These are phyloP conservation scores for Brachypodius melanocephalos DNA, from an alignment of 2,113 vertebrate species.

Conservation along the genomic window DNA sequence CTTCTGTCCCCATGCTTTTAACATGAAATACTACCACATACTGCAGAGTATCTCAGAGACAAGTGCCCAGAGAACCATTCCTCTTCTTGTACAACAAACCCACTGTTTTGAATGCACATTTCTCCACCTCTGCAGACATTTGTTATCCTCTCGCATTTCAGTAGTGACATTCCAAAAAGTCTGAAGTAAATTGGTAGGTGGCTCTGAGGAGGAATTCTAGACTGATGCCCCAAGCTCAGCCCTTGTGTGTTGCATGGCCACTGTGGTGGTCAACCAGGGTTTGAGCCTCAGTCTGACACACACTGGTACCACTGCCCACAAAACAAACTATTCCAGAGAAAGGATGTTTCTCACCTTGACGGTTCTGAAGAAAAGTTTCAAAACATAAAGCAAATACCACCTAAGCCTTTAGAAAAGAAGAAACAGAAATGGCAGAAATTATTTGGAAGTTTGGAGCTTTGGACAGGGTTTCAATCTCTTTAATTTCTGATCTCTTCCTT, in stretches of 20 bases:
- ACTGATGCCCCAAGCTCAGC: neutral
- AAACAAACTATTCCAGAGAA: neutral
- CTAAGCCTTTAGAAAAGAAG: neutral
- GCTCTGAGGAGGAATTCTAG: neutral
- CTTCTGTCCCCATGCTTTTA: neutral
- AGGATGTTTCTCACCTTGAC: neutral
- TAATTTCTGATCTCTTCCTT: neutral
- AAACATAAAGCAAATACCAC: neutral
- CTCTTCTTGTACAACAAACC: neutral
- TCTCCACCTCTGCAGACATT: neutral
- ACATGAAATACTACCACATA: neutral
- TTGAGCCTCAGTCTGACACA: neutral
- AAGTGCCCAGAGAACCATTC: neutral
- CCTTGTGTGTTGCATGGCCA: accelerated
- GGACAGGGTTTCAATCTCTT: accelerated
- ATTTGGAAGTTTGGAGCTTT: neutral
- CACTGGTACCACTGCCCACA: neutral
- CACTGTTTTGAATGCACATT: neutral
- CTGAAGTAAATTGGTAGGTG: neutral
- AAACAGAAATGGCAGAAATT: neutral
- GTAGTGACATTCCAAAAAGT: neutral
- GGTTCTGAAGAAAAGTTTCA: neutral
- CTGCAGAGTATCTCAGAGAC: neutral
- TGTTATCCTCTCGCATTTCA: neutral
- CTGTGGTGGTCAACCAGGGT: neutral